Evolutionary conservation across 2,113 vertebrate species (phyloP), one percentile per base, ranked within the genome.

Genomic region (Phasianus colchicus): DNA sequence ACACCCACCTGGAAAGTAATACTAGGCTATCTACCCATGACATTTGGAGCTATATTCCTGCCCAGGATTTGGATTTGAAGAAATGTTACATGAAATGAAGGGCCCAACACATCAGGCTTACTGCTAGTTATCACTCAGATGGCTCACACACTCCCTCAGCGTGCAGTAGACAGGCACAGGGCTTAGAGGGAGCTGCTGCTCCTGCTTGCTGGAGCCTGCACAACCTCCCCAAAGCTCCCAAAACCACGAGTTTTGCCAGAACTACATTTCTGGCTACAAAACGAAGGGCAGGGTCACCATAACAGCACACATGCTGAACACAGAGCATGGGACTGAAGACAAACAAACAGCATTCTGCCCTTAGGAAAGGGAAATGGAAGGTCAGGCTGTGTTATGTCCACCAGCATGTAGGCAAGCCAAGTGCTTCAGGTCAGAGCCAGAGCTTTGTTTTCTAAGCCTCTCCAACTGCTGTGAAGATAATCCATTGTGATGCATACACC

Each of bases 1-100:
- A 30, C 16, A 34, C 10, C 29, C 9, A 0, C 1, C 5, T 3
- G 1, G 19, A 13, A 52, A 11, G 24, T 1, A 1, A 1, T 11
- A 8, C 48, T 0, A 1, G 29, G 25, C 8, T 27, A 34, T 29
- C 25, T 18, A 13, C 38, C 36, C 61, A 7, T 29, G 15, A 8
- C 10, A 40, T 29, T 12, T 19, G 36, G 25, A 29, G 38, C 38
- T 64, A 6, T 19, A 11, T 6, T 19, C 30, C 32, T 22, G 8
- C 2, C 25, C 54, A 17, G 47, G 64, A 11, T 25, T 21, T 18
- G 57, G 29, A 4, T 9, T 30, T 32, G 29, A 64, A 27, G 40
- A 25, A 25, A 21, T 0, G 3, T 1, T 13, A 10, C 63, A 9
- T 0, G 16, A 47, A 15, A 14, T 10, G 11, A 11, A 7, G 42